A percentile compares a stretch with the other conserved stretches of the same genome.
Evolutionary conservation across 1,140 invertebrate species (phyloP).

Genomic region (Brachionus sp.): DNA sequence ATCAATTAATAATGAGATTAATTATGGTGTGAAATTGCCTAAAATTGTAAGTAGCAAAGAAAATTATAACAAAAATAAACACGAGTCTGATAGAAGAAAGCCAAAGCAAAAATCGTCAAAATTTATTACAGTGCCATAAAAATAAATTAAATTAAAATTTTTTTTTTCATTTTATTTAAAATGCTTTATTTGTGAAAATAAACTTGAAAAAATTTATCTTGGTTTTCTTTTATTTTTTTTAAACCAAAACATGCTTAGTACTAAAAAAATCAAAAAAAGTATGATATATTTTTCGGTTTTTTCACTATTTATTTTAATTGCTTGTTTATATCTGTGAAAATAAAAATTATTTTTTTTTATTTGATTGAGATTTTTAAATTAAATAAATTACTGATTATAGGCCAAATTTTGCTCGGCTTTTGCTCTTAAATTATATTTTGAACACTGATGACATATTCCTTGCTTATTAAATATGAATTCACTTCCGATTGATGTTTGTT

Average conservation of each 20-base stretch:
- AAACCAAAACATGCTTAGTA: slow-evolving; percentile 26
- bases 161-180: not conserved
- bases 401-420: not conserved
- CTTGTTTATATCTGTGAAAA: not conserved
- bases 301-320: not conserved
- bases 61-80: not conserved
- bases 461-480: not conserved
- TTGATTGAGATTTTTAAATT: not conserved
- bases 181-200: not conserved
- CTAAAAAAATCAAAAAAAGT: slow-evolving; percentile 19
- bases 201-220: not conserved
- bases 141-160: not conserved
- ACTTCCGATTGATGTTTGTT: not conserved
- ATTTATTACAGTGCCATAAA: slow-evolving; percentile 28
- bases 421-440: not conserved
- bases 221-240: not conserved
- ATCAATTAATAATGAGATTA: not conserved
- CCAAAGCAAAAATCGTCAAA: slow-evolving; percentile 7
- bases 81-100: not conserved
- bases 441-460: not conserved
- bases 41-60: not conserved
- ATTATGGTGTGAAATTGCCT: slow-evolving; percentile 12
- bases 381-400: not conserved
- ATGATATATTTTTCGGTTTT: slow-evolving; percentile 1
- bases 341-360: not conserved